Percentiles rank a stretch among this genome's conserved stretches.
Evolutionary conservation across 2,797 vertebrate genomes (phyloP).

Genomic region (Pipistrellus kuhlii): DNA sequence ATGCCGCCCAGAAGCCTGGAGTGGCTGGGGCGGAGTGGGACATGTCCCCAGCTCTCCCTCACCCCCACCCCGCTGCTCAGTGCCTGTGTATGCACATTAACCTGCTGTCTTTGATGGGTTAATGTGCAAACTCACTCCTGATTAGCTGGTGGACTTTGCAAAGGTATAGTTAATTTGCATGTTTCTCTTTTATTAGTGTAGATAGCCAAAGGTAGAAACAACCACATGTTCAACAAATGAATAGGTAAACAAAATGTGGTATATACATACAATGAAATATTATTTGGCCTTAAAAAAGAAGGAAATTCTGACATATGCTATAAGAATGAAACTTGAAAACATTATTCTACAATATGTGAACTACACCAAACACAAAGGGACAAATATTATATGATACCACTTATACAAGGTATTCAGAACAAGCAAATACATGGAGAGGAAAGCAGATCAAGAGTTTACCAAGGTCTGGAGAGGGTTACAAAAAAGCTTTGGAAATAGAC

Average conservation of each 20-base stretch:
- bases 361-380: not conserved
- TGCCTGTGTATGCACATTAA: too few relatives aligned
- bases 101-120: too few relatives aligned
- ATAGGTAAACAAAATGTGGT: not conserved
- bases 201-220: not conserved
- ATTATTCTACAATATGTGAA: not conserved
- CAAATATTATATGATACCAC: not conserved
- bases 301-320: not conserved
- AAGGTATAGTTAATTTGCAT: too few relatives aligned
- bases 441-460: not conserved
- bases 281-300: not conserved
- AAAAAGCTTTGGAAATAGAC: slow-evolving; percentile 9
- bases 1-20: too few relatives aligned
- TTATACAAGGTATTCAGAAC: not conserved
- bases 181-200: too few relatives aligned
- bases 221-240: not conserved
- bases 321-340: not conserved
- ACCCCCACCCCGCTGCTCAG: too few relatives aligned
- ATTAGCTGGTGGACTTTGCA: too few relatives aligned
- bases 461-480: not conserved
- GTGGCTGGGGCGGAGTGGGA: too few relatives aligned
- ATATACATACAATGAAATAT: not conserved
- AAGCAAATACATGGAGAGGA: not conserved
- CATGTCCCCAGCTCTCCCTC: too few relatives aligned
- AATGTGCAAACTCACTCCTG: too few relatives aligned